A percentile compares a stretch with the other conserved stretches of the same genome.
phyloP scores from a whole-genome alignment of 2,113 vertebrate species.

The Anarhynchus alexandrinus region DNA sequence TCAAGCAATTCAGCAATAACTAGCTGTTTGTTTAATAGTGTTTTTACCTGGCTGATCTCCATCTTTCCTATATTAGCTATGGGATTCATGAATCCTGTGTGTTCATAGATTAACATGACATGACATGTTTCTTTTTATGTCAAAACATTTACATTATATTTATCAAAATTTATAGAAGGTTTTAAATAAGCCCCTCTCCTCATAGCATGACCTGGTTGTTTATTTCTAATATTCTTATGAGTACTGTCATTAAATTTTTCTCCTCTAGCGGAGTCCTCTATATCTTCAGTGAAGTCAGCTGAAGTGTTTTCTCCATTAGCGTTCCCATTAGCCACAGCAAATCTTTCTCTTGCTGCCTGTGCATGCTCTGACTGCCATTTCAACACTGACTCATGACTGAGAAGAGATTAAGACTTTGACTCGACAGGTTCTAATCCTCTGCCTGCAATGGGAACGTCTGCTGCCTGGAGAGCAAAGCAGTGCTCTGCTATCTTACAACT shows the following conservation, averaged over 20 bases:
- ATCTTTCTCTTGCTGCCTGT: not conserved
- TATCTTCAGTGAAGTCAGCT: not conserved
- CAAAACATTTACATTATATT: not conserved
- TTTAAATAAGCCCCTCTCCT: not conserved
- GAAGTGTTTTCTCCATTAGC: not conserved
- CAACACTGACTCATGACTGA: not conserved
- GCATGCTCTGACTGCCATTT: slow-evolving; percentile 19
- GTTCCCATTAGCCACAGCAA: not conserved
- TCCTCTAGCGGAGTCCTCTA: not conserved
- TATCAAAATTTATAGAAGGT: not conserved
- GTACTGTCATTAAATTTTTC: not conserved
- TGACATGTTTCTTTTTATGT: not conserved
- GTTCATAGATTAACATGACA: not conserved
- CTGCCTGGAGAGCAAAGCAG: not conserved
- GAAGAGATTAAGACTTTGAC: slow-evolving; percentile 26
- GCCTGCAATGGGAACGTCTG: not conserved
- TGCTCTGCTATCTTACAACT: not conserved
- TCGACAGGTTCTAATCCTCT: slow-evolving; percentile 18
- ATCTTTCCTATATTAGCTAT: not conserved
- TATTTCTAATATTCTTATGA: slow-evolving; percentile 7
- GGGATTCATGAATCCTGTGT: not conserved
- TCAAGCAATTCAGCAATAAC: not conserved
- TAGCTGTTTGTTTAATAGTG: not conserved
- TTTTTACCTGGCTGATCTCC: not conserved
- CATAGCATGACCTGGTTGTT: not conserved